Conservation (phyloP, 2,113 vertebrate genomes). For the Eonycteris spelaea region DNA sequence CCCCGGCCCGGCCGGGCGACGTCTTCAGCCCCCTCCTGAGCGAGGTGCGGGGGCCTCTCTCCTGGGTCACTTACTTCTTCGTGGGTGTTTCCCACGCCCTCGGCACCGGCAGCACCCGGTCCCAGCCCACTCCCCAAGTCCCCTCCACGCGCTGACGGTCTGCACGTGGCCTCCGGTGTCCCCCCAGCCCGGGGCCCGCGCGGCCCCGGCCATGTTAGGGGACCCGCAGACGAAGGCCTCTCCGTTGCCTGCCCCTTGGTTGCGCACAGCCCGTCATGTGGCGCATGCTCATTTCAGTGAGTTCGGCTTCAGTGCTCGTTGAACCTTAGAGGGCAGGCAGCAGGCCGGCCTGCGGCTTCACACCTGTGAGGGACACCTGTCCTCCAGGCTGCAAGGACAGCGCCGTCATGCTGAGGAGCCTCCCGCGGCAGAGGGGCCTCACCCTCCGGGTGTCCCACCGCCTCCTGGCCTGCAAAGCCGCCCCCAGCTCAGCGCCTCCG, state of each 20-base stretch:
- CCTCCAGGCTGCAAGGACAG: neutral
- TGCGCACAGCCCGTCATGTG: accelerated
- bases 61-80: accelerated
- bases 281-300: neutral
- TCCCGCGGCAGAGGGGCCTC: neutral
- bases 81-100: accelerated
- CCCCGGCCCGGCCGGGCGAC: accelerated
- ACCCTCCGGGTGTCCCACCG: accelerated
- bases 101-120: accelerated
- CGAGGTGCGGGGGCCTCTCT: neutral
- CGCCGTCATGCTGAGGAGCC: neutral
- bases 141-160: neutral
- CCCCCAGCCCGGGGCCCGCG: neutral
- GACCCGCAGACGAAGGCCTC: neutral
- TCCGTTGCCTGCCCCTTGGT: too few species aligned
- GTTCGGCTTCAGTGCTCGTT: too few species aligned
- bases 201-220: too few species aligned
- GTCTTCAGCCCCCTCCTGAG: neutral
- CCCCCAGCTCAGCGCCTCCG: neutral
- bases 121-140: neutral
- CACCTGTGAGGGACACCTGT: neutral
- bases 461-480: too few species aligned
- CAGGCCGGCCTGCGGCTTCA: neutral
- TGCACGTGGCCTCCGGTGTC: neutral
- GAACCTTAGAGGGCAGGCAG: neutral